These are phyloP conservation scores for Cydia pomonella DNA, from an alignment of 1,140 invertebrate genomes.

Conservation along the genomic window DNA sequence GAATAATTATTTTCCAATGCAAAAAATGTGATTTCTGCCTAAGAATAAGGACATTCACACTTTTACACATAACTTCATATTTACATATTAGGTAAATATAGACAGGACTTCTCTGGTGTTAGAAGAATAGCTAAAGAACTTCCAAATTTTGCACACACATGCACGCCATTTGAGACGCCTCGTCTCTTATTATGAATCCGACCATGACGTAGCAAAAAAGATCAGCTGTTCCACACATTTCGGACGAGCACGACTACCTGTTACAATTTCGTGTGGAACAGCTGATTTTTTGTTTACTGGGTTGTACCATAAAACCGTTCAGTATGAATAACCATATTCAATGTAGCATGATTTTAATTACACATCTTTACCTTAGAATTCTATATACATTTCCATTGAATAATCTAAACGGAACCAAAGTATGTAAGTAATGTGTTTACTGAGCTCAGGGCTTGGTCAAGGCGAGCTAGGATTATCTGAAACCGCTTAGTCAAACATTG, in stretches of 20 bases:
- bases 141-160: not conserved
- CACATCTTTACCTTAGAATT: not conserved
- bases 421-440: constrained; percentile 31
- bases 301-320: not conserved
- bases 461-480: constrained; percentile 16
- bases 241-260: not conserved
- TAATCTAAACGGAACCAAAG: not conserved
- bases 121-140: too few relatives aligned
- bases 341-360: not conserved
- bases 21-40: too few relatives aligned
- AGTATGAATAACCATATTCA: not conserved
- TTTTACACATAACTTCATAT: too few relatives aligned
- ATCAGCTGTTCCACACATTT: not conserved
- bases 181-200: not conserved
- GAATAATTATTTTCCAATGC: too few relatives aligned
- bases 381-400: not conserved
- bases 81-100: too few relatives aligned
- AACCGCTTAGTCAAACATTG: not conserved
- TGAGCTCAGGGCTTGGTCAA: constrained; percentile 1
- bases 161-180: too few relatives aligned
- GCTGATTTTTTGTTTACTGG: not conserved
- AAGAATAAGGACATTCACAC: too few relatives aligned
- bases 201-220: not conserved
- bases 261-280: not conserved
- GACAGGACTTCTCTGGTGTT: too few relatives aligned